Evolutionary conservation across 1,140 invertebrate genomes (phyloP).

Genomic region (Eriosoma lanigerum): DNA sequence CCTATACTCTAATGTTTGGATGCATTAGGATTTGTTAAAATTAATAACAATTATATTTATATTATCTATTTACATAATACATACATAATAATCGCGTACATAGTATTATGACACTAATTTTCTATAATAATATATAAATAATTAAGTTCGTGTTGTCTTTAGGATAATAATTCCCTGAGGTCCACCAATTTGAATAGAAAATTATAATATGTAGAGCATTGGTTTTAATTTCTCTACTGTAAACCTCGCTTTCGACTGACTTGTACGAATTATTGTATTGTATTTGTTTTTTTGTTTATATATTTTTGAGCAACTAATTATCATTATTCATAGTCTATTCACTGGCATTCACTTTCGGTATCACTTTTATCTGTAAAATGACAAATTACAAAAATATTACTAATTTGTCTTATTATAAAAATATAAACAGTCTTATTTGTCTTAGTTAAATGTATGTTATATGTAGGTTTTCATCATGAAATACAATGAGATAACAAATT

Average conservation of each 20-base stretch:
- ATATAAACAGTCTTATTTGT: no score
- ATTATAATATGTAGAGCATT: not conserved
- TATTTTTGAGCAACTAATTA: conserved; percentile 47
- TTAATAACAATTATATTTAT: conserved; percentile 46
- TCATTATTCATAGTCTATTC: conserved; percentile 57
- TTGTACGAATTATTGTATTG: conserved; percentile 13
- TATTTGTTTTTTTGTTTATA: conserved; percentile 17
- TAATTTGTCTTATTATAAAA: no score
- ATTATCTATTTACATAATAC: conserved; percentile 44
- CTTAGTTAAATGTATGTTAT: no score
- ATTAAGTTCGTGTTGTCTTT: conserved; percentile 25
- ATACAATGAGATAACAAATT: no score
- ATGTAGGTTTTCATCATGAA: no score
- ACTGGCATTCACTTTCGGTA: conserved; percentile 87
- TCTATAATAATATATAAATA: conserved; percentile 35
- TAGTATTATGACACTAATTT: conserved; percentile 49
- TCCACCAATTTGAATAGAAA: not conserved
- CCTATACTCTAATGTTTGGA: conserved; percentile 38
- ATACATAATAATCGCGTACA: conserved; percentile 35
- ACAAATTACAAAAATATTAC: conserved; percentile 49
- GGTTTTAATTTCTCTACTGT: not conserved
- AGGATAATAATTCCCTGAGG: not conserved
- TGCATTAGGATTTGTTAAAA: conserved; percentile 47
- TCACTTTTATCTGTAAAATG: conserved; percentile 82
- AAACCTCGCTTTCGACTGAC: not conserved